These are phyloP conservation scores for Mystacides longicornis DNA, from an alignment of 2,888 invertebrate genomes.

Conservation along the genomic window DNA sequence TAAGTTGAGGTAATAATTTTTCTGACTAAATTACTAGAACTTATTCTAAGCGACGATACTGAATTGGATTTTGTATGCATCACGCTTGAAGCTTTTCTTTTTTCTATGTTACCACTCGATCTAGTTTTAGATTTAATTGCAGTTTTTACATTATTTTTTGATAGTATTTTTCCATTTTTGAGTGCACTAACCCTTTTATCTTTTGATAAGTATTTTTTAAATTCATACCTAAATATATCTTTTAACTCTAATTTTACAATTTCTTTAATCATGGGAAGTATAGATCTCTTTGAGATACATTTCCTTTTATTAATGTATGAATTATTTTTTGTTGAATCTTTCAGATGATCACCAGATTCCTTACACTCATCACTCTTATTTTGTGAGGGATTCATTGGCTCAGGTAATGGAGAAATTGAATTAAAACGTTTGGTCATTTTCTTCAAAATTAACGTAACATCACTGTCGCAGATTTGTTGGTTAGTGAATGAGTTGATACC, in stretches of 20 bases:
- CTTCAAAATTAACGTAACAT: slow-evolving; percentile 12
- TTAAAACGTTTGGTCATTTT: slow-evolving; percentile 4
- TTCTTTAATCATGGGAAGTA: neutral
- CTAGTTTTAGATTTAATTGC: too few species aligned
- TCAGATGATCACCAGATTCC: neutral
- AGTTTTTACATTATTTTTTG: too few species aligned
- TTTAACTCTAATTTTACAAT: neutral
- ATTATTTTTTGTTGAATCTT: neutral
- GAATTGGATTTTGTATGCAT: too few species aligned
- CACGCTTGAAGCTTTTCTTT: too few species aligned
- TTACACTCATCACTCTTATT: too few species aligned
- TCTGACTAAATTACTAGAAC: too few species aligned
- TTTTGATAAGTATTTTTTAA: neutral
- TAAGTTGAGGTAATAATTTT: too few species aligned
- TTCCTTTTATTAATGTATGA: neutral
- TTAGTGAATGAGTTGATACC: neutral
- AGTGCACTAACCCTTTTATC: too few species aligned
- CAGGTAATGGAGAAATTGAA: slow-evolving; percentile 17
- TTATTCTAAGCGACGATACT: too few species aligned
- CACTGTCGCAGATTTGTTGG: neutral
- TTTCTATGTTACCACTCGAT: too few species aligned
- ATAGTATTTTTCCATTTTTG: too few species aligned
- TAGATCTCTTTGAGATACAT: neutral
- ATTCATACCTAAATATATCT: neutral
- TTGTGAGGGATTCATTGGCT: too few species aligned